phyloP scores from a whole-genome alignment of 1,140 invertebrate genomes.

The Amyelois transitella region DNA sequence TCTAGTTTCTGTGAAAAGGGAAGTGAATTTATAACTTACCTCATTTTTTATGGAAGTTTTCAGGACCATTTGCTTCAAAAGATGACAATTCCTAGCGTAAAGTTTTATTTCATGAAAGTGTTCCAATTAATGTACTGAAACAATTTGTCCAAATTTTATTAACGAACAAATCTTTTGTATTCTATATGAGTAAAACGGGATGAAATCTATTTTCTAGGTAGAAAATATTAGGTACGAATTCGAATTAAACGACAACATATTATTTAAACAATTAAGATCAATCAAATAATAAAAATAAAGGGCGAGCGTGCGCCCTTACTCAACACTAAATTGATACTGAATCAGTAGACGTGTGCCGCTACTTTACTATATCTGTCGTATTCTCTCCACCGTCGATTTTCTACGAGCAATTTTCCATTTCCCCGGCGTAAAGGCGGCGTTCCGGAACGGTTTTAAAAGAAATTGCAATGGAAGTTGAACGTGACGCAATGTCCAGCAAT shows the following conservation, averaged over 20 bases:
- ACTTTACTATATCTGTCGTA: conserved; percentile 1
- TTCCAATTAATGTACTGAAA: no score
- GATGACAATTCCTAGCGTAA: no score
- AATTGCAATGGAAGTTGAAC: conserved; percentile 20
- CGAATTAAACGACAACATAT: background rate
- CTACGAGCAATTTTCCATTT: conserved; percentile 25
- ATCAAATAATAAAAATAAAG: background rate
- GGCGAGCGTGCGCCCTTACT: conserved; percentile 28
- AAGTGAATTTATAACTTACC: no score
- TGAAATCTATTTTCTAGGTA: conserved; percentile 19
- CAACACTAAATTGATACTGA: conserved; percentile 50
- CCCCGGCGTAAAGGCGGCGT: conserved; percentile 1
- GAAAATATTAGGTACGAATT: background rate
- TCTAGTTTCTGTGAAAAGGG: no score
- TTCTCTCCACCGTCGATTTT: conserved; percentile 13
- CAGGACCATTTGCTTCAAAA: no score
- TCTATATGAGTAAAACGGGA: no score
- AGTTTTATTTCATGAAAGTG: no score
- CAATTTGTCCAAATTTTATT: no score
- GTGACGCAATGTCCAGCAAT: conserved; percentile 1
- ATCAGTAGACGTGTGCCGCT: conserved; percentile 11
- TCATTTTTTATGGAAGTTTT: no score
- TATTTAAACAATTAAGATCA: background rate
- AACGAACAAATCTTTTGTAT: no score
- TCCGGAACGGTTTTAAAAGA: conserved; percentile 4